Percentiles rank a stretch among this genome's conserved stretches.
Evolutionary conservation across 2,888 invertebrate species (phyloP).

Genomic region (Cyrtodaria siliqua): DNA sequence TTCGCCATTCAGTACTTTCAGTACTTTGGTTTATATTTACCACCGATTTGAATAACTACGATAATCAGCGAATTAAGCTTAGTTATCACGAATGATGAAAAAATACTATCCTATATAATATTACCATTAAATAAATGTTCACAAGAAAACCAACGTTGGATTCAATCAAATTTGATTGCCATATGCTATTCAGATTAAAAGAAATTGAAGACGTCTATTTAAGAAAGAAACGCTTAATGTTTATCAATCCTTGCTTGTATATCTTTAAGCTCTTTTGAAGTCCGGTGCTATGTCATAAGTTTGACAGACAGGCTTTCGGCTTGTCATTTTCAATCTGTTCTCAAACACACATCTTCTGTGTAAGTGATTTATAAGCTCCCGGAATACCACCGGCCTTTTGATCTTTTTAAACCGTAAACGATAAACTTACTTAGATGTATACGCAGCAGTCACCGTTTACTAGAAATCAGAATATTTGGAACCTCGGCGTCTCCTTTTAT

Average conservation of each 20-base stretch:
- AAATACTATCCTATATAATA: too few species aligned
- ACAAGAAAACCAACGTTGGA: neutral
- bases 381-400: slow-evolving; percentile 46
- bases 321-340: slow-evolving; percentile 62
- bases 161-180: slow-evolving; percentile 48
- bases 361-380: slow-evolving; percentile 61
- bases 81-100: too few species aligned
- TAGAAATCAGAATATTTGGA: neutral
- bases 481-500: slow-evolving; percentile 16
- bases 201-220: slow-evolving; percentile 16
- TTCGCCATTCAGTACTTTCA: too few species aligned
- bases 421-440: slow-evolving; percentile 38
- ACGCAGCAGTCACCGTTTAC: too few species aligned
- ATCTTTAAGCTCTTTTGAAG: slow-evolving; percentile 45
- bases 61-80: too few species aligned
- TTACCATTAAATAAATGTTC: too few species aligned
- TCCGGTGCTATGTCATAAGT: slow-evolving; percentile 55
- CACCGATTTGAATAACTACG: too few species aligned
- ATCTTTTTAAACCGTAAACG: slow-evolving; percentile 38
- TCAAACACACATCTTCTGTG: slow-evolving; percentile 56
- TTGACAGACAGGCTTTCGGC: slow-evolving; percentile 55
- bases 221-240: slow-evolving; percentile 30
- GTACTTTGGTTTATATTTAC: too few species aligned
- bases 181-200: slow-evolving; percentile 55
- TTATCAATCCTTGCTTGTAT: slow-evolving; percentile 39